phyloP scores from a whole-genome alignment of 2,888 invertebrate genomes.

The Chydorus sphaericus region DNA sequence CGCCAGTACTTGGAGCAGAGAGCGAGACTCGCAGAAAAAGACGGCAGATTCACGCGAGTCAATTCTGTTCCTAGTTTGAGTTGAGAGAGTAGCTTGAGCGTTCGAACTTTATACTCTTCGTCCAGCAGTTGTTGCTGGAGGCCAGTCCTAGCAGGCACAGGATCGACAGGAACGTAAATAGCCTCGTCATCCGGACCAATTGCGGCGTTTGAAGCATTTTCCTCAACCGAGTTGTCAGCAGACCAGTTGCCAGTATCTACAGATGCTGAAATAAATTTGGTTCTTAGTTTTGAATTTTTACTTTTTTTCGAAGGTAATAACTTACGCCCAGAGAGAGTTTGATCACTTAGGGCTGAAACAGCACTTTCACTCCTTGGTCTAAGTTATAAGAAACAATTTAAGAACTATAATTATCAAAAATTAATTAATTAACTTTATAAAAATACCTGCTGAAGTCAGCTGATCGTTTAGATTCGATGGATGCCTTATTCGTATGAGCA shows the following conservation, averaged over 20 bases:
- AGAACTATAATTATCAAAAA: neutral
- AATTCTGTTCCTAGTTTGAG: conserved; percentile 37
- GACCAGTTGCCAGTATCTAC: neutral
- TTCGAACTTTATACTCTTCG: conserved; percentile 29
- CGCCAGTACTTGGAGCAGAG: conserved; percentile 36
- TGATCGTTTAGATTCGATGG: neutral
- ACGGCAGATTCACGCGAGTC: conserved; percentile 33
- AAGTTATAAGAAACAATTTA: neutral
- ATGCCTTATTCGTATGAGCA: neutral
- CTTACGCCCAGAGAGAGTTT: neutral
- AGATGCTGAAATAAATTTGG: too few relatives aligned
- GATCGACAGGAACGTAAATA: neutral
- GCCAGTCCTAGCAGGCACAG: too few relatives aligned
- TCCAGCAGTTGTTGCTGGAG: neutral
- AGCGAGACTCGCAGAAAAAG: conserved; percentile 34
- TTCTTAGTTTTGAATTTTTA: neutral
- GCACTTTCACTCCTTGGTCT: conserved; percentile 4
- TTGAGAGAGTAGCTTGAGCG: conserved; percentile 34
- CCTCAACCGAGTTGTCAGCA: neutral
- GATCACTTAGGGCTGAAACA: neutral
- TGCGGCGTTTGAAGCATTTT: neutral
- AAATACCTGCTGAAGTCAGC: neutral
- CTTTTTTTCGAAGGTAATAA: neutral
- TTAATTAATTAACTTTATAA: neutral
- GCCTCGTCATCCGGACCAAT: neutral